Evolutionary conservation across 2,113 vertebrate species (phyloP), one percentile per base, ranked within the genome.

Genomic region (Bostrychus sinensis): DNA sequence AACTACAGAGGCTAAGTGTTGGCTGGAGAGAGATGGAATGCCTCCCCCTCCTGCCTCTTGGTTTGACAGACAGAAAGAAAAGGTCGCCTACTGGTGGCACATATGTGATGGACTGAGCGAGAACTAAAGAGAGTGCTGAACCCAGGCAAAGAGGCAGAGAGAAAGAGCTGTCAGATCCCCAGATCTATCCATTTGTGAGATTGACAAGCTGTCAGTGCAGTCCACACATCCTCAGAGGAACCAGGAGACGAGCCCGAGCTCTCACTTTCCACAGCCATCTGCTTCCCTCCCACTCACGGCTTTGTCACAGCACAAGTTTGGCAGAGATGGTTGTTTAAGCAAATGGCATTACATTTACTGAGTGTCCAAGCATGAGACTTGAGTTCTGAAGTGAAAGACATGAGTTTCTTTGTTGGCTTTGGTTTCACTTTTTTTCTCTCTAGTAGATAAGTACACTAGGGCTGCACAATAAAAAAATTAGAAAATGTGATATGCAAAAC

Each of bases 61-160:
- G 80, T 71, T 72, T 89, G 86, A 92, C 85, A 88, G 85, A 90
- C 77, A 87, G 86, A 54, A 85, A 88, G 61, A 38, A 92, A 93
- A 94, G 92, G 93, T 94, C 92, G 92, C 70, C 77, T 68, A 75
- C 80, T 91, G 88, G 86, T 72, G 72, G 61, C 70, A 71, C 48
- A 34, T 62, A 57, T 73, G 85, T 82, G 87, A 90, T 85, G 81
- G 71, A 88, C 89, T 88, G 88, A 90, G 88, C 70, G 91, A 43
- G 37, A 80, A 62, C 88, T 80, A 60, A 89, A 83, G 89, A 85
- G 83, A 86, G 82, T 19, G 56, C 43, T 51, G 34, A 32, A 57
- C 13, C 37, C 48, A 32, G 56, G 56, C 20, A 70, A 37, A 59
- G 89, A 38, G 55, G 80, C 58, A 86, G 82, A 57, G 88, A 84